These are phyloP conservation scores for cat (Felis catus) DNA, from an alignment of 2,113 vertebrate species.

Conservation along the genomic window DNA sequence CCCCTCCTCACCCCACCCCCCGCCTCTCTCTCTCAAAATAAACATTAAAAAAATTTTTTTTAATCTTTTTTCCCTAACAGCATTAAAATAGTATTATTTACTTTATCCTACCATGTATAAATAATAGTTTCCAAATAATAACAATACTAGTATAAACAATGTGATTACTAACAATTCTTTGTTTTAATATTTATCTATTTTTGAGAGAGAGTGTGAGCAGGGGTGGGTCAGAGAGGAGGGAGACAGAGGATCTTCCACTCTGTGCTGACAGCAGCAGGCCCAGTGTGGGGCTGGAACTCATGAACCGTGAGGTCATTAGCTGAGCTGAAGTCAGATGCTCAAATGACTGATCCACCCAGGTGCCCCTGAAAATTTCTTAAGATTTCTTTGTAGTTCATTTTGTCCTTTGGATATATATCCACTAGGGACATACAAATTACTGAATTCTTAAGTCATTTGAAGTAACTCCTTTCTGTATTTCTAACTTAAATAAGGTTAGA, in stretches of 20 bases:
- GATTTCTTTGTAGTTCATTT: background rate
- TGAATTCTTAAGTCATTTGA: slow-evolving; percentile 27
- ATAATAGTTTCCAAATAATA: background rate
- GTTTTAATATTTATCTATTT: no score
- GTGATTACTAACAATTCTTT: background rate
- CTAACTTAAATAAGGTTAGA: background rate
- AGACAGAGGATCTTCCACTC: no score
- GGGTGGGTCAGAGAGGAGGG: no score
- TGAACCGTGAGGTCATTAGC: no score
- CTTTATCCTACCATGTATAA: background rate
- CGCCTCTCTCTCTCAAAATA: no score
- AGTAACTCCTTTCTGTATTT: background rate
- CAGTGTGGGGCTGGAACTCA: no score
- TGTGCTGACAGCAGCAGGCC: no score
- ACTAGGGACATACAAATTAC: background rate
- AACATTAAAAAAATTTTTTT: no score
- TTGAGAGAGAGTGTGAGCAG: no score
- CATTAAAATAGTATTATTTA: background rate
- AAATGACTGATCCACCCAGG: no score
- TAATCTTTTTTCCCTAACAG: background rate
- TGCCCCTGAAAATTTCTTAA: background rate
- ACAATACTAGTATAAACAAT: background rate
- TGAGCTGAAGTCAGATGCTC: no score
- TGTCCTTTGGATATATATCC: background rate
- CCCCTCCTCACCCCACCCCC: no score